phyloP scores from a whole-genome alignment of 2,797 vertebrate genomes.

The Anguilla marmorata region DNA sequence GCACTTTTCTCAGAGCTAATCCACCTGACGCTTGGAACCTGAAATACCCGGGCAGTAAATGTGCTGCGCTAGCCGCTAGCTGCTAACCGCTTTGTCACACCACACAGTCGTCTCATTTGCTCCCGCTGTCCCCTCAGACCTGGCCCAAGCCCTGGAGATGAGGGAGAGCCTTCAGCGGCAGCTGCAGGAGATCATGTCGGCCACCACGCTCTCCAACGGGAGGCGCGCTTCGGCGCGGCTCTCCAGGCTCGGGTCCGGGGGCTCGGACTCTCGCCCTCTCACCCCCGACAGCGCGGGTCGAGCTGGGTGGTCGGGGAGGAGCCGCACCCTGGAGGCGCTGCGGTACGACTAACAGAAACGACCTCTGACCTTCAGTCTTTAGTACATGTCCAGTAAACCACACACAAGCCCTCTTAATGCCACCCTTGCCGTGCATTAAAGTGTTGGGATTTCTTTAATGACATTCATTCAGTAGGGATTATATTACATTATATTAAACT shows the following conservation, averaged over 20 bases:
- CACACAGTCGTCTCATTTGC: neutral
- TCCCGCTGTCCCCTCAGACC: slow-evolving; percentile 57
- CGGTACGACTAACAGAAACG: slow-evolving; percentile 66
- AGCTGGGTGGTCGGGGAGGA: slow-evolving; percentile 70
- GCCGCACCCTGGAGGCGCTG: slow-evolving; percentile 85
- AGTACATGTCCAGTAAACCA: neutral
- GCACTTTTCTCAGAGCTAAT: neutral
- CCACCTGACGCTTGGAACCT: neutral
- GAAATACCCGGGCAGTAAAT: neutral
- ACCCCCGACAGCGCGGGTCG: slow-evolving; percentile 76
- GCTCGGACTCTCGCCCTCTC: slow-evolving; percentile 72
- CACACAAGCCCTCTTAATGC: neutral
- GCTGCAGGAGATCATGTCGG: slow-evolving; percentile 96
- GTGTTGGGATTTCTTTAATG: neutral
- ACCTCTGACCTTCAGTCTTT: neutral
- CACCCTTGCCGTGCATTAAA: neutral
- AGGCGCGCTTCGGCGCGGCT: slow-evolving; percentile 74
- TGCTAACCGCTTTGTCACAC: neutral
- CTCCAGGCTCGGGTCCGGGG: slow-evolving; percentile 59
- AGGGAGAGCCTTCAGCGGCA: slow-evolving; percentile 90
- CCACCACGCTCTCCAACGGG: slow-evolving; percentile 82
- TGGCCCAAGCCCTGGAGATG: slow-evolving; percentile 90
- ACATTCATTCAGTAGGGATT: neutral
- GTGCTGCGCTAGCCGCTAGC: neutral
- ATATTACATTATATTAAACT: neutral